A percentile compares a stretch with the other conserved stretches of the same genome.
These are phyloP conservation scores for Acrossocheilus wenchowensis DNA, from an alignment of 2,797 vertebrate genomes.

Conservation along the genomic window DNA sequence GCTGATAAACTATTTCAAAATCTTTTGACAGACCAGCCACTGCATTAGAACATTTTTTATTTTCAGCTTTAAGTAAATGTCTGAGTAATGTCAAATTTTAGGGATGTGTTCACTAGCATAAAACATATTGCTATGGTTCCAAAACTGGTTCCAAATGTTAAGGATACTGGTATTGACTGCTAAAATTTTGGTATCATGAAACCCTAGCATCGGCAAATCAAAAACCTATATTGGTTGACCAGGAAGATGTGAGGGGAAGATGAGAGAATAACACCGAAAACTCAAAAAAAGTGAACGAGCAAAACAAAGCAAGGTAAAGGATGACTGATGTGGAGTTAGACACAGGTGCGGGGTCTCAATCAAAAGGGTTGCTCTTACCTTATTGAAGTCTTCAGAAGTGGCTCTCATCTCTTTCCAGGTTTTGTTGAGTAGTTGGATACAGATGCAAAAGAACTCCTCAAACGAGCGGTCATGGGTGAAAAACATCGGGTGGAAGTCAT, in stretches of 20 bases:
- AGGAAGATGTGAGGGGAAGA: neutral
- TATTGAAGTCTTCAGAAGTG: constrained; percentile 98
- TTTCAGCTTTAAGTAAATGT: neutral
- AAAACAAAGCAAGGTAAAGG: neutral
- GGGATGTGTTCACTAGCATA: neutral
- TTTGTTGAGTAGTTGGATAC: constrained; percentile 98
- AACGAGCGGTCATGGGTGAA: constrained; percentile 96
- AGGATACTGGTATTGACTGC: too few species aligned
- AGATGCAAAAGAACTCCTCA: constrained; percentile 98
- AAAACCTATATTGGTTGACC: neutral
- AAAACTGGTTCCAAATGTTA: neutral
- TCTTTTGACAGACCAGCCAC: neutral
- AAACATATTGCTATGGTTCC: neutral
- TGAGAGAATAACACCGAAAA: neutral
- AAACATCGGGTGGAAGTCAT: constrained; percentile 99
- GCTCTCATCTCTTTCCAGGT: constrained; percentile 99
- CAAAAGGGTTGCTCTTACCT: constrained; percentile 75
- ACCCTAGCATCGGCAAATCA: neutral
- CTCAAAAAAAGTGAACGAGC: neutral
- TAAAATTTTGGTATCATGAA: neutral
- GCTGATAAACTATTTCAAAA: neutral
- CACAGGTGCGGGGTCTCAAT: neutral
- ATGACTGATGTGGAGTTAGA: neutral
- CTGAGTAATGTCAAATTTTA: neutral
- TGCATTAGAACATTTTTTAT: neutral